A percentile compares a stretch with the other conserved stretches of the same genome.
Evolutionary conservation across 2,888 invertebrate species (phyloP).

Genomic region (Drosophila peninsularis): DNA sequence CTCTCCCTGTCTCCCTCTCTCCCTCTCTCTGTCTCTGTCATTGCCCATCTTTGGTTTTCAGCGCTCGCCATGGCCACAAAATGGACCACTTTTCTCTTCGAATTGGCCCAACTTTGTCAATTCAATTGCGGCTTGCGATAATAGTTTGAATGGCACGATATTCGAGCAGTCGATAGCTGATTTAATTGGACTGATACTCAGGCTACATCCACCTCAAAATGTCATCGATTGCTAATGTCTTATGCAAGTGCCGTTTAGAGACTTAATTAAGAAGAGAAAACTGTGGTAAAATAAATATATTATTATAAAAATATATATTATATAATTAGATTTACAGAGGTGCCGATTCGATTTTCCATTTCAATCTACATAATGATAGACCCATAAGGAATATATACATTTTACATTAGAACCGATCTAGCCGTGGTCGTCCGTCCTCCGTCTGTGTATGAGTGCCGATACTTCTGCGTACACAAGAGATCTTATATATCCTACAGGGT

Average conservation of each 20-base stretch:
- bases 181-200: not conserved
- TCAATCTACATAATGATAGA: too few relatives aligned
- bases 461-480: too few relatives aligned
- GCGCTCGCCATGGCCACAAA: constrained; percentile 31
- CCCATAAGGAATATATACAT: too few relatives aligned
- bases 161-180: not conserved
- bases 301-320: too few relatives aligned
- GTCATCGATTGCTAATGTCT: not conserved
- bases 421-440: too few relatives aligned
- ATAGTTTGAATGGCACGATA: not conserved
- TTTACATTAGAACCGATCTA: too few relatives aligned
- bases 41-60: not conserved
- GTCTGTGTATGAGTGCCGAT: too few relatives aligned
- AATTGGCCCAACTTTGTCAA: constrained; percentile 24
- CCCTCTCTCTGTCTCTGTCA: not conserved
- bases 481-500: too few relatives aligned
- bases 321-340: too few relatives aligned
- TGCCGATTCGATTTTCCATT: too few relatives aligned
- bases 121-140: constrained; percentile 17
- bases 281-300: too few relatives aligned
- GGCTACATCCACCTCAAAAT: not conserved
- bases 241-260: not conserved
- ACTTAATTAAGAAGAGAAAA: not conserved
- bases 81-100: constrained; percentile 22
- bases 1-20: not conserved